Evolutionary conservation across 1,140 invertebrate species (phyloP), one percentile per base, ranked within the genome.

Genomic region (Wasmannia auropunctata): DNA sequence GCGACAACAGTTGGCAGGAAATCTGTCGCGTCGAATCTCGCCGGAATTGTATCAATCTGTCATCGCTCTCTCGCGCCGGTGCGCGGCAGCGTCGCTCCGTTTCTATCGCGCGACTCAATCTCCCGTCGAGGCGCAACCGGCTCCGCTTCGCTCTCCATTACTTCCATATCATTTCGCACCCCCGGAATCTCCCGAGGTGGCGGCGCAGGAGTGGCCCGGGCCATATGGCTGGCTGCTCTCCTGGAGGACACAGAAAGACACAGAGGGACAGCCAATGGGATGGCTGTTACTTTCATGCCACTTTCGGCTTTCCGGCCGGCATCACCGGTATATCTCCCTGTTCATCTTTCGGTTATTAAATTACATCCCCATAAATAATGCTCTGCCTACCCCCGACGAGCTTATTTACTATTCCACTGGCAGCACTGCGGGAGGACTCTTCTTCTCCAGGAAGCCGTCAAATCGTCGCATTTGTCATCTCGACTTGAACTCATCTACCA

Each of bases 111-210:
- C 91, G 92, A 93, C 92, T 94, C 94, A 94, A 95, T 95, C 95
- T 95, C 83, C 89, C 90, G 81, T 65, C 91, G 88, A 92, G 92
- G 93, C 92, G 92, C 93, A 93, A 93, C 91, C 92, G 92, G 91
- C 86, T 67, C 90, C 81, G 62, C 62, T 63, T 86, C 43, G 90
- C 93, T 93, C 92, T 93, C 91, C 90, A 95, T 95, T 95, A 95
- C 95, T 95, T 95, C 94, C 94, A 94, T 95, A 95, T 95, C 94
- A 95, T 95, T 95, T 95, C 94, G 89, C 94, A 95, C 95, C 94
- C 94, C 90, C 92, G 91, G 91, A 93, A 92, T 63, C 80, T 56
- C 22, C 58, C 51, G 58, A 88, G 87, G 87, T 88, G 86, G 87
- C 80, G 81, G 86, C 85, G 72, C 87, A 85, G 63, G 49, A 65